A percentile compares a stretch with the other conserved stretches of the same genome.
Evolutionary conservation across 2,888 invertebrate genomes (phyloP).

Genomic region (Plebejus melissa): DNA sequence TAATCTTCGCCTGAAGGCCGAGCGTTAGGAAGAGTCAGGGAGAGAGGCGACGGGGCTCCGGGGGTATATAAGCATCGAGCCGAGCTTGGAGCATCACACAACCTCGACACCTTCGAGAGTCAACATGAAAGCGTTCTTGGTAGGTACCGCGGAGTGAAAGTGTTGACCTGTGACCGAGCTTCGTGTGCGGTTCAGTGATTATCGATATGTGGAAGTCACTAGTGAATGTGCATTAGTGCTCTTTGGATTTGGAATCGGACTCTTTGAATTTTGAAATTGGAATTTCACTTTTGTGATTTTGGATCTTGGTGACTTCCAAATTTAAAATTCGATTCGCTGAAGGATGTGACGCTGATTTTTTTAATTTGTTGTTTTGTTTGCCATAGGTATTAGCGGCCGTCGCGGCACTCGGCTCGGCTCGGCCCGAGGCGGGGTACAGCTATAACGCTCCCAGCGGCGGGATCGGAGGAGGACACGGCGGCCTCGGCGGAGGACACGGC

Average conservation of each 20-base stretch:
- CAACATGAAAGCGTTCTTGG: conserved; percentile 80
- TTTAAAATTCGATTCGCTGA: not conserved
- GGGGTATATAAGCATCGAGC: conserved; percentile 66
- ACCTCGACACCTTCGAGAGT: conserved; percentile 72
- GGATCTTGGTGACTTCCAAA: not conserved
- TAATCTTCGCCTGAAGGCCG: conserved; percentile 78
- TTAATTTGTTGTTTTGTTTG: conserved; percentile 42
- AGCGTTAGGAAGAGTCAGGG: conserved; percentile 75
- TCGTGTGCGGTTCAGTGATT: conserved; percentile 57
- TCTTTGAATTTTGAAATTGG: not conserved
- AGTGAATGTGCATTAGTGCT: conserved; percentile 17
- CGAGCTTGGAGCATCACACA: conserved; percentile 71
- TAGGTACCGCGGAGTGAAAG: conserved; percentile 76
- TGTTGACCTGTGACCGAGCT: conserved; percentile 66
- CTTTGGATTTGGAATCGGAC: conserved; percentile 5
- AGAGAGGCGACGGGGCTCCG: conserved; percentile 68
- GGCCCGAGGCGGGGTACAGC: conserved; percentile 82
- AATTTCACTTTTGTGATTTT: conserved; percentile 8
- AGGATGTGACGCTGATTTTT: not conserved
- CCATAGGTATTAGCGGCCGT: conserved; percentile 75
- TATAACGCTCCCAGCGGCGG: conserved; percentile 73
- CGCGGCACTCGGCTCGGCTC: conserved; percentile 77
- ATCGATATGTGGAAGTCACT: conserved; percentile 39
- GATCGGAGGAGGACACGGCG: conserved; percentile 55
- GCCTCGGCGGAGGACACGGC: conserved; percentile 51